Conservation (phyloP, 2,888 invertebrate species). For the Hoplodrina blanda region DNA sequence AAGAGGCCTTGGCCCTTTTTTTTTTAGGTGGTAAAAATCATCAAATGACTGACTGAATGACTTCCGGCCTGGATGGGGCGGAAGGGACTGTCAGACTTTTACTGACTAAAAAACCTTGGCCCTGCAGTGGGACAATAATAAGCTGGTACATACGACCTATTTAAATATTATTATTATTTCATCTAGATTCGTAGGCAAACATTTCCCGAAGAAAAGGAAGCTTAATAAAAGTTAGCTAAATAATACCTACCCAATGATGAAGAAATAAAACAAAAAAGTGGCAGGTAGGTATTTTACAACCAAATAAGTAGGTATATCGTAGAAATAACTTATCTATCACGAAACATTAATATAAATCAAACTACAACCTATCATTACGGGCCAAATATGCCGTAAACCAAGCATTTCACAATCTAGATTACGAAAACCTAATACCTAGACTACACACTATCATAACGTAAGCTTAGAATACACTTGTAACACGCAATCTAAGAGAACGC, state of each 20-base stretch:
- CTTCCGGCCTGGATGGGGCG: no score
- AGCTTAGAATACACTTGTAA: conserved; percentile 27
- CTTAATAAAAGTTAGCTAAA: no score
- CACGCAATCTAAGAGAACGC: conserved; percentile 15
- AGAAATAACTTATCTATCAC: conserved; percentile 28
- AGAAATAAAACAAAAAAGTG: conserved; percentile 9
- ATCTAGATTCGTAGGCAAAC: no score
- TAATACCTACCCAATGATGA: conserved; percentile 5
- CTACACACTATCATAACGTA: conserved; percentile 37
- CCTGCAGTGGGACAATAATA: no score
- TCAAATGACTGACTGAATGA: no score
- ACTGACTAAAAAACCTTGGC: no score
- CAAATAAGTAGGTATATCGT: conserved; percentile 14
- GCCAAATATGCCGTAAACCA: conserved; percentile 36
- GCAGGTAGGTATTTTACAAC: neutral
- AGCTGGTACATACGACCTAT: no score
- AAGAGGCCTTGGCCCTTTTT: no score
- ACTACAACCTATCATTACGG: conserved; percentile 29
- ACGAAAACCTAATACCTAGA: conserved; percentile 34
- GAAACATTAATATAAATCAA: conserved; percentile 47
- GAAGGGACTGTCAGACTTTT: no score
- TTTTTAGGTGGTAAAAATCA: no score
- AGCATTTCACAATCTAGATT: conserved; percentile 50
- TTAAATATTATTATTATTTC: no score
- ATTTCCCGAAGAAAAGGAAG: neutral